These are phyloP conservation scores for Callosobruchus maculatus DNA, from an alignment of 2,888 invertebrate genomes.

Conservation along the genomic window DNA sequence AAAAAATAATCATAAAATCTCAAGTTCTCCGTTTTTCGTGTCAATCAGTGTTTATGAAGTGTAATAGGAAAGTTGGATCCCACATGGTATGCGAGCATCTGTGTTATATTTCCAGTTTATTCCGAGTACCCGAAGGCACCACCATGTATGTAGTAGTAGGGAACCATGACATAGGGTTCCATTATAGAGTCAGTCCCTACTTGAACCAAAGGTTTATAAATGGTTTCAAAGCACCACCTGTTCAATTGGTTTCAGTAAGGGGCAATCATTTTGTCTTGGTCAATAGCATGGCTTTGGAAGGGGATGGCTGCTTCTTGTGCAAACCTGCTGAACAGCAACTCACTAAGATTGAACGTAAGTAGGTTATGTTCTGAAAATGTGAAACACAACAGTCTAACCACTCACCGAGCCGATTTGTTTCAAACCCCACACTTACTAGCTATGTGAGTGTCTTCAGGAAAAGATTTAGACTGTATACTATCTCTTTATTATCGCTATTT, in stretches of 20 bases:
- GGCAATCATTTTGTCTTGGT: constrained; percentile 85
- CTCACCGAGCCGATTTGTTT: no score
- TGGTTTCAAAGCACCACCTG: constrained; percentile 71
- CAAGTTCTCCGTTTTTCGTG: no score
- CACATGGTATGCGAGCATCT: no score
- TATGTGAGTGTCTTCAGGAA: no score
- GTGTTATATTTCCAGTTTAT: constrained; percentile 53
- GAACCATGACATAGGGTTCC: constrained; percentile 98
- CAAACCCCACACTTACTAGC: no score
- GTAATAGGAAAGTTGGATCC: no score
- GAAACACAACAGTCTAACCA: no score
- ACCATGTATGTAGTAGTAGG: constrained; percentile 78
- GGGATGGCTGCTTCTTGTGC: constrained; percentile 89
- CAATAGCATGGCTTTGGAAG: constrained; percentile 97
- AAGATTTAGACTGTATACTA: no score
- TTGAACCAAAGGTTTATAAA: constrained; percentile 67
- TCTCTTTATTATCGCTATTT: no score
- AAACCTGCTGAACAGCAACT: constrained; percentile 69
- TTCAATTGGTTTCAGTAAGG: constrained; percentile 66
- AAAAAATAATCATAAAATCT: no score
- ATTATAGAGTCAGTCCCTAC: constrained; percentile 80
- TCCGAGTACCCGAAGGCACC: constrained; percentile 65
- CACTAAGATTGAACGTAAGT: constrained; percentile 62
- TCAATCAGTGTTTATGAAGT: no score
- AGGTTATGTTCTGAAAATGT: not conserved